A percentile compares a stretch with the other conserved stretches of the same genome.
These are phyloP conservation scores for Drosophila kikkawai DNA, from an alignment of 1,140 invertebrate genomes.

Conservation along the genomic window DNA sequence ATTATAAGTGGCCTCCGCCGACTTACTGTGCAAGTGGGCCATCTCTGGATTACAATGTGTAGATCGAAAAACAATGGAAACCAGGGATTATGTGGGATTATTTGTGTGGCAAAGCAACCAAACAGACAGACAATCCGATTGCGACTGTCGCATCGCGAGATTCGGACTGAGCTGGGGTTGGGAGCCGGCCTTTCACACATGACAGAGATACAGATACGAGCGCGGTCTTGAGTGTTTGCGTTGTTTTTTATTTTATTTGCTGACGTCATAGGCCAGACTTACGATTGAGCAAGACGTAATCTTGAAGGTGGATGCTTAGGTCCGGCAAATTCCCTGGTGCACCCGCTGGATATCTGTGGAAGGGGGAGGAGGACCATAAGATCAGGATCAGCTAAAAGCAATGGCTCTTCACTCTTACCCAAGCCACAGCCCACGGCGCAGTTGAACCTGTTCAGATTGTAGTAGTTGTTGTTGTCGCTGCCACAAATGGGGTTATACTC, in stretches of 20 bases:
- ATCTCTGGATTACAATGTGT: conserved; percentile 1
- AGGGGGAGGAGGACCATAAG: no score
- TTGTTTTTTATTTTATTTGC: conserved; percentile 27
- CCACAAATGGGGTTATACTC: conserved; percentile 91
- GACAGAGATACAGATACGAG: conserved; percentile 12
- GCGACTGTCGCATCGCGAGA: conserved; percentile 21
- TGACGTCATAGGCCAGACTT: conserved; percentile 23
- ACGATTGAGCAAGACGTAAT: conserved; percentile 1
- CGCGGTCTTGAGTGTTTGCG: neutral
- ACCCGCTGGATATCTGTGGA: conserved; percentile 8
- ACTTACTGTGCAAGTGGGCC: conserved; percentile 28
- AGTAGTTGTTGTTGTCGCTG: conserved; percentile 87
- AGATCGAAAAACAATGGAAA: neutral
- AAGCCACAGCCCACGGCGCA: conserved; percentile 88
- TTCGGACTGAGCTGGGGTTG: conserved; percentile 10
- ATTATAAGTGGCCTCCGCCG: neutral
- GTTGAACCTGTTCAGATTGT: conserved; percentile 86
- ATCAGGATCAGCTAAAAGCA: no score
- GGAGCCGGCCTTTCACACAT: conserved; percentile 28
- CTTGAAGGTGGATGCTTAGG: neutral
- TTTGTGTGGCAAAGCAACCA: neutral
- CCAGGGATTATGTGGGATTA: neutral
- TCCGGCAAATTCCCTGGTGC: conserved; percentile 23
- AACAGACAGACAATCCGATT: conserved; percentile 33
- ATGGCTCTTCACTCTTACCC: conserved; percentile 80